Evolutionary conservation across 2,888 invertebrate species (phyloP).

Genomic region (Parasteatoda lunata): DNA sequence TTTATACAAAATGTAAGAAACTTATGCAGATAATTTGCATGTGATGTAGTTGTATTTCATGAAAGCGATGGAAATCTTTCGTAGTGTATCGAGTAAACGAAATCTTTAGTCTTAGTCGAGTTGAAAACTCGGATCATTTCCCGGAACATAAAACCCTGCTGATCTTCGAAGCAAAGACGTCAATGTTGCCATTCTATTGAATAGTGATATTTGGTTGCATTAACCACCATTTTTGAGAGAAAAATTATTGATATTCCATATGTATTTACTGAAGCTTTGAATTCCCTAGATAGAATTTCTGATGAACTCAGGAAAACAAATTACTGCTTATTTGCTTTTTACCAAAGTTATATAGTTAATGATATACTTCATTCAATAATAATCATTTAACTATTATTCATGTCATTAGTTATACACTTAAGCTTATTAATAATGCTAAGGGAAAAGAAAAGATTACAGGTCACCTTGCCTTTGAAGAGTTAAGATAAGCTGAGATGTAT

Average conservation of each 20-base stretch:
- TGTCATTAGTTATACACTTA: neutral
- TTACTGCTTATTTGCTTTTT: neutral
- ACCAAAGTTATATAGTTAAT: neutral
- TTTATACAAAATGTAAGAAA: too few species aligned
- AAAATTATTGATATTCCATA: neutral
- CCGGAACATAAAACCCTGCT: neutral
- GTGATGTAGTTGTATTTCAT: neutral
- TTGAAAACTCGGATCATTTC: neutral
- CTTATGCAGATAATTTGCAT: too few species aligned
- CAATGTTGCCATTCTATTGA: neutral
- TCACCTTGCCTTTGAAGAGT: neutral
- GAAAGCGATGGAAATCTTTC: neutral
- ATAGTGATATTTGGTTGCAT: neutral
- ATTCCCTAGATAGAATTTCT: neutral
- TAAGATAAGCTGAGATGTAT: neutral
- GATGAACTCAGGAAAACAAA: neutral
- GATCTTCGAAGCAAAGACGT: neutral
- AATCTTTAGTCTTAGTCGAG: neutral
- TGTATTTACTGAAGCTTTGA: neutral
- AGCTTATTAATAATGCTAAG: neutral
- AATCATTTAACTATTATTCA: conserved; percentile 12
- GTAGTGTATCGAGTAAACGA: neutral
- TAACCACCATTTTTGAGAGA: neutral
- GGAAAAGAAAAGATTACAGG: neutral
- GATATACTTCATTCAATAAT: neutral